A percentile compares a stretch with the other conserved stretches of the same genome.
Conservation (phyloP, 2,888 invertebrate species). For the Pherbina coryleti region DNA sequence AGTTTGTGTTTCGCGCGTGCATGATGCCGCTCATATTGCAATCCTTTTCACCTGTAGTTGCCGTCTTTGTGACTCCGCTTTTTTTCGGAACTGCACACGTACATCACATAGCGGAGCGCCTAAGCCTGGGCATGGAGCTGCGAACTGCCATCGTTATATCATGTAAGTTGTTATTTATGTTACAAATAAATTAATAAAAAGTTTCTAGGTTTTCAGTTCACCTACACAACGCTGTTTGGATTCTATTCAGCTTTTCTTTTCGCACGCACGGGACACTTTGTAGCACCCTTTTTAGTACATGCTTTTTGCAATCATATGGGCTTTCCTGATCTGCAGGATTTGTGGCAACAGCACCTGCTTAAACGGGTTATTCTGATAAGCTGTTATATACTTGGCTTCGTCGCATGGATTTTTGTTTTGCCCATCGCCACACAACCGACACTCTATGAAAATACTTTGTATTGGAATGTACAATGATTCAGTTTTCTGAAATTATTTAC, state of each 20-base stretch:
- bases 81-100: constrained; percentile 96
- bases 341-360: constrained; percentile 72
- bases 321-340: constrained; percentile 87
- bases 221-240: constrained; percentile 93
- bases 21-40: constrained; percentile 93
- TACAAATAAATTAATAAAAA: not conserved
- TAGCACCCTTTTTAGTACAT: constrained; percentile 89
- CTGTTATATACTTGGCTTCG: constrained; percentile 82
- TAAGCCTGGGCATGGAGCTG: constrained; percentile 79
- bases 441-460: constrained; percentile 75
- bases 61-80: constrained; percentile 87
- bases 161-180: constrained; percentile 72
- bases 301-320: constrained; percentile 98
- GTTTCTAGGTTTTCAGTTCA: constrained; percentile 84
- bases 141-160: constrained; percentile 80
- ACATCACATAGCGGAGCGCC: constrained; percentile 88
- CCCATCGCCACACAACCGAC: constrained; percentile 81
- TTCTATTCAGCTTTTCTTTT: constrained; percentile 95
- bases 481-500: not conserved
- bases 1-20: constrained; percentile 95
- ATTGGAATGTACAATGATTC: constrained; percentile 66
- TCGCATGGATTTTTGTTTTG: constrained; percentile 82
- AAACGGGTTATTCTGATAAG: constrained; percentile 76
- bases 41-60: constrained; percentile 80
- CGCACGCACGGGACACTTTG: constrained; percentile 89